Percentiles rank a stretch among this genome's conserved stretches.
phyloP scores from a whole-genome alignment of 2,888 invertebrate species.

The Megaustenia siamemsis region DNA sequence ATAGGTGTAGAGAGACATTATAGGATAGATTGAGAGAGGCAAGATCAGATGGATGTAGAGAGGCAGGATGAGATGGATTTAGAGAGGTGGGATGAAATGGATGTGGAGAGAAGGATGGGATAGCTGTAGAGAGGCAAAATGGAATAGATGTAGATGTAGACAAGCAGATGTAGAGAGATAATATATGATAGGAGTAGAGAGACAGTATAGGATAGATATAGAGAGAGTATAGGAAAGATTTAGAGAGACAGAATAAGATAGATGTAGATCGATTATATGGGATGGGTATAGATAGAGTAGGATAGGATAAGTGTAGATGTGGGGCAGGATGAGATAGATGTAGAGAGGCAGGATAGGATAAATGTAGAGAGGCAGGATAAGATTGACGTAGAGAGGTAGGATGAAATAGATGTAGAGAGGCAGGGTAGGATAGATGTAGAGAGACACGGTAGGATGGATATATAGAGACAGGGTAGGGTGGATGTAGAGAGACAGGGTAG shows the following conservation, averaged over 20 bases:
- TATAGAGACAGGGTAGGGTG: too few relatives aligned
- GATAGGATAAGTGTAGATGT: slow-evolving; percentile 5
- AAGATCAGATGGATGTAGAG: too few relatives aligned
- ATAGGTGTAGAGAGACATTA: background rate
- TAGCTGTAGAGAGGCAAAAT: background rate
- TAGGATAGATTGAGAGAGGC: background rate
- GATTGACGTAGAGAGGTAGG: background rate
- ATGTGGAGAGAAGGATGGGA: background rate
- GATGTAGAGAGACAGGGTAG: too few relatives aligned
- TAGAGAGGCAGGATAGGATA: too few relatives aligned
- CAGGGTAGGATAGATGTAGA: too few relatives aligned
- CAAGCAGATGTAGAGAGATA: background rate
- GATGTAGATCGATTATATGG: too few relatives aligned
- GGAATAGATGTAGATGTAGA: background rate
- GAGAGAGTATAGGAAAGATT: slow-evolving; percentile 29
- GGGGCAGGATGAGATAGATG: slow-evolving; percentile 1
- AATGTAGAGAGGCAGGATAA: slow-evolving; percentile 27
- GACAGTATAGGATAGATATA: background rate
- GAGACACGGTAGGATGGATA: background rate
- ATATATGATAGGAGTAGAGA: slow-evolving; percentile 26
- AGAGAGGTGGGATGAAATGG: too few relatives aligned
- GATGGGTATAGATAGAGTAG: background rate
- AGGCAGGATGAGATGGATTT: too few relatives aligned
- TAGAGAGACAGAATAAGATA: slow-evolving; percentile 38
- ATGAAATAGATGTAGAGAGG: background rate